Conservation (phyloP, 2,113 vertebrate genomes). For the Phainopepla nitens region DNA sequence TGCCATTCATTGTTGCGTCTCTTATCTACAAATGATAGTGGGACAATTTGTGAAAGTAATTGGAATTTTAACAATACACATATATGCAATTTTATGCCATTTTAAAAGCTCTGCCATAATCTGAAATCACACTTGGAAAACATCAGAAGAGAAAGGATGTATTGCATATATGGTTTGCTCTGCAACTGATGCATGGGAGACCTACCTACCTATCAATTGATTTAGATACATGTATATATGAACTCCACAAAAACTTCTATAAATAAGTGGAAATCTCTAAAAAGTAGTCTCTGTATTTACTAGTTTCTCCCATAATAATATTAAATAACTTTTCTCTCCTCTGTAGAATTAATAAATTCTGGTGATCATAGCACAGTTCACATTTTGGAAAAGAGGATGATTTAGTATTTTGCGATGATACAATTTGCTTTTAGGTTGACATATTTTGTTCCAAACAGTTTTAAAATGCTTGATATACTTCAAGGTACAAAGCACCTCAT, state of each 20-base stretch:
- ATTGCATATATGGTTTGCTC: background rate
- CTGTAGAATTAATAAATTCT: background rate
- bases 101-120: background rate
- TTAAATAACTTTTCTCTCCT: background rate
- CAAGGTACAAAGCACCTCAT: background rate
- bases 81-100: background rate
- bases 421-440: background rate
- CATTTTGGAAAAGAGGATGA: background rate
- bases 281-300: background rate
- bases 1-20: background rate
- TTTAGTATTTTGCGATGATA: background rate
- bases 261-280: background rate
- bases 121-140: background rate
- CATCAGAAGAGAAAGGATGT: background rate
- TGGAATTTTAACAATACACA: background rate
- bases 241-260: background rate
- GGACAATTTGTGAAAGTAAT: background rate
- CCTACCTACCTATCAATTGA: no score
- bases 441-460: background rate
- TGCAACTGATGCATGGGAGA: background rate
- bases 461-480: background rate
- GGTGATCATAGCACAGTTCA: background rate
- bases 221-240: background rate
- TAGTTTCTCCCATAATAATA: background rate
- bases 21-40: background rate